phyloP scores from a whole-genome alignment of 2,797 vertebrate genomes.

The Cyclura pinguis region DNA sequence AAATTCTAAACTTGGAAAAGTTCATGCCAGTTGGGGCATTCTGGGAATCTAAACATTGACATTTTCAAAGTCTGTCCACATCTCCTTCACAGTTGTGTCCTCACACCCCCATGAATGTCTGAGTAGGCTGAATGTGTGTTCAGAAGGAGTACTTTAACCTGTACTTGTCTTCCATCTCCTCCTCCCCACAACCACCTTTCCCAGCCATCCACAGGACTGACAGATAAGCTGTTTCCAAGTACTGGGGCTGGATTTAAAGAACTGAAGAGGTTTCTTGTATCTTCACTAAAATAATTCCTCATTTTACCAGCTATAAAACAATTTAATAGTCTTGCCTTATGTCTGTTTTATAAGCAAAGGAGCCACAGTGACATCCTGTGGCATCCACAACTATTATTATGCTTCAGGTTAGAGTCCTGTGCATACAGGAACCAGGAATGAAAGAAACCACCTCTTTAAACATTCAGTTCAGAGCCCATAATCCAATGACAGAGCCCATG shows the following conservation, averaged over 20 bases:
- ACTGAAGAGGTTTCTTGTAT: not conserved
- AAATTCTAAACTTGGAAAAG: no score
- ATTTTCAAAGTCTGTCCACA: not conserved
- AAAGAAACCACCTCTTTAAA: not conserved
- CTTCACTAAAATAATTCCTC: not conserved
- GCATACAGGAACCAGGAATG: not conserved
- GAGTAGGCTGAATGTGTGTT: not conserved
- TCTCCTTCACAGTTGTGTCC: not conserved
- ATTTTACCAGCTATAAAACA: not conserved
- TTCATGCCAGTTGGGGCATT: not conserved
- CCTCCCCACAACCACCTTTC: not conserved
- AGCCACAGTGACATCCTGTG: not conserved
- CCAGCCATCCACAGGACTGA: not conserved
- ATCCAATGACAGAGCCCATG: not conserved
- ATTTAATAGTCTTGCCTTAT: not conserved
- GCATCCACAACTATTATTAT: not conserved
- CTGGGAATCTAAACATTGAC: not conserved
- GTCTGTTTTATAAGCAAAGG: not conserved
- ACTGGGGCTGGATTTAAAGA: not conserved
- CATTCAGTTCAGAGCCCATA: not conserved
- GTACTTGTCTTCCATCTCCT: not conserved
- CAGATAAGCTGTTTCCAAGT: not conserved
- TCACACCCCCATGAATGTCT: not conserved
- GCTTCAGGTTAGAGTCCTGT: not conserved
- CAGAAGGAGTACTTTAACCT: not conserved